These are phyloP conservation scores for Chelonoidis abingdonii DNA, from an alignment of 2,113 vertebrate species.

Conservation along the genomic window DNA sequence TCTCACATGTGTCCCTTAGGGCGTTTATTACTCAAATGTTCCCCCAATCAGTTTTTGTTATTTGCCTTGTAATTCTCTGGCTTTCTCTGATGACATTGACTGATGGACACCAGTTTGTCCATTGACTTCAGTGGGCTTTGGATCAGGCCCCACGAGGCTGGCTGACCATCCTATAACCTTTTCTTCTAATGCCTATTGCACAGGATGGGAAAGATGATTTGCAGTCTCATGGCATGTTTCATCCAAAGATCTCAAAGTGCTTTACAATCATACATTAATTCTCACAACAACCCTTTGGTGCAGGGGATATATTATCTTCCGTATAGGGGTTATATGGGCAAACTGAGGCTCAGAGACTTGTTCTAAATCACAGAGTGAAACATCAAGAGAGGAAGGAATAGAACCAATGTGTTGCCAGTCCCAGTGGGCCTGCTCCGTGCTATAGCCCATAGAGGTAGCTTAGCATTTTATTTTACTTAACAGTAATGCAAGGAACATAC, in stretches of 20 bases:
- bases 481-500: background rate
- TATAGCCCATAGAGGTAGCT: background rate
- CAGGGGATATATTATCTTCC: background rate
- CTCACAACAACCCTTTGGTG: background rate
- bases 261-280: background rate
- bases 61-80: background rate
- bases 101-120: background rate
- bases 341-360: background rate
- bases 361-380: background rate
- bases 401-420: background rate
- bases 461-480: background rate
- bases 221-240: background rate
- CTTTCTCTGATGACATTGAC: constrained; percentile 2
- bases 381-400: background rate
- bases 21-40: background rate
- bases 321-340: background rate
- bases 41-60: background rate
- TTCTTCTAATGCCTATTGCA: background rate
- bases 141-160: background rate
- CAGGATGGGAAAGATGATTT: background rate
- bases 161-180: background rate
- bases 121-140: background rate
- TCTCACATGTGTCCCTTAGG: background rate
- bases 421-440: background rate
- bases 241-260: background rate